Evolutionary conservation across 1,140 invertebrate genomes (phyloP).

Genomic region (Solenopsis invicta): DNA sequence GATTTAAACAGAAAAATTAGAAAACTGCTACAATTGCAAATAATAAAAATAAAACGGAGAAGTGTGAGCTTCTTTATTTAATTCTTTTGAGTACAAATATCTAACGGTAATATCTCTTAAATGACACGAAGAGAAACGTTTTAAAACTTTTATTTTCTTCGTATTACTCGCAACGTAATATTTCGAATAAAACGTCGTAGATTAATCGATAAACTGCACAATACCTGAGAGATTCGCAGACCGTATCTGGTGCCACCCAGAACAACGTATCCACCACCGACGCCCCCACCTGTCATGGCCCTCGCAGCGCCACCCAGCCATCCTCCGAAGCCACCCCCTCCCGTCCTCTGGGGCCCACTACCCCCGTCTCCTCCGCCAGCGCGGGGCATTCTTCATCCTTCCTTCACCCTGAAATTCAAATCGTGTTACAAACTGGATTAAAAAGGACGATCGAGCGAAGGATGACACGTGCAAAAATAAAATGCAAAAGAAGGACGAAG

Average conservation of each 20-base stretch:
- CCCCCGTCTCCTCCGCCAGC: constrained; percentile 82
- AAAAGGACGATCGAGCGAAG: constrained; percentile 13
- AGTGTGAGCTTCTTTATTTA: not conserved
- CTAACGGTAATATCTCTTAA: not conserved
- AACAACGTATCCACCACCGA: constrained; percentile 81
- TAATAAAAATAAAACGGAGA: not conserved
- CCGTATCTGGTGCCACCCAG: constrained; percentile 84
- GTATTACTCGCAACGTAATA: not conserved
- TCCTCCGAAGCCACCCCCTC: constrained; percentile 77
- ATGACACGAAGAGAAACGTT: not conserved
- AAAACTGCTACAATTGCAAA: too few relatives aligned
- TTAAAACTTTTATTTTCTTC: not conserved
- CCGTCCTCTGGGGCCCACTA: constrained; percentile 78
- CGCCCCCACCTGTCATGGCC: constrained; percentile 79
- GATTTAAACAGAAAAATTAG: too few relatives aligned
- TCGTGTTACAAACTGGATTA: not conserved
- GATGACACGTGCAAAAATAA: constrained; percentile 28
- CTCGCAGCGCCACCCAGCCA: constrained; percentile 82
- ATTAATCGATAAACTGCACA: not conserved
- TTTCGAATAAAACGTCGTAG: not conserved
- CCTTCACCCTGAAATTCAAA: constrained; percentile 79
- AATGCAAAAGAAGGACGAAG: not conserved
- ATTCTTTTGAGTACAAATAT: not conserved
- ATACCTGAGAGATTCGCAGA: constrained; percentile 83
- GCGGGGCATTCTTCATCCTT: constrained; percentile 86